Evolutionary conservation across 2,888 invertebrate species (phyloP).

Genomic region (Xiphydria camelus): DNA sequence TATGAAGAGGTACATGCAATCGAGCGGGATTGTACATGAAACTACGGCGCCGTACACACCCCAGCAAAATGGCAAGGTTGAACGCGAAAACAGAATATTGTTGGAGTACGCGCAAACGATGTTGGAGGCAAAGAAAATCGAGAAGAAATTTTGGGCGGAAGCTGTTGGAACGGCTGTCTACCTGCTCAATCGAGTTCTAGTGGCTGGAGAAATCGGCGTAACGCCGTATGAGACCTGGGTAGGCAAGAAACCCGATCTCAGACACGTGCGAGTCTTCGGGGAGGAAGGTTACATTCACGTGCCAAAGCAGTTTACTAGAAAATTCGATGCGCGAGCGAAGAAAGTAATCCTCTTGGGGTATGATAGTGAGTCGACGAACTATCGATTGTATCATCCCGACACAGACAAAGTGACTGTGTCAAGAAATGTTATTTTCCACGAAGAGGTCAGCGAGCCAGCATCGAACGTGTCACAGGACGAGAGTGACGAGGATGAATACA

Average conservation of each 20-base stretch:
- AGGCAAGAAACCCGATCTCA: slow-evolving; percentile 15
- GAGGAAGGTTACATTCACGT: slow-evolving; percentile 23
- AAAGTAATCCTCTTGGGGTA: slow-evolving; percentile 12
- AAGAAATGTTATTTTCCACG: slow-evolving; percentile 10
- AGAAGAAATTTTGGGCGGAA: slow-evolving; percentile 14
- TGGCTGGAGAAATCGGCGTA: slow-evolving; percentile 10
- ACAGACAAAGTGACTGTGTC: neutral
- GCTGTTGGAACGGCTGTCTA: slow-evolving; percentile 21
- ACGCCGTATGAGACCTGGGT: slow-evolving; percentile 25
- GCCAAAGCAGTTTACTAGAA: slow-evolving; percentile 16
- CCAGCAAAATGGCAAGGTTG: slow-evolving; percentile 3
- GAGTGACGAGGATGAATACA: slow-evolving; percentile 1
- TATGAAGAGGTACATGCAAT: slow-evolving; percentile 4
- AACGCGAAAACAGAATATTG: neutral
- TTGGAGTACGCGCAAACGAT: neutral
- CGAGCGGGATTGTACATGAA: slow-evolving; percentile 1
- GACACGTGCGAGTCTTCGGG: slow-evolving; percentile 25
- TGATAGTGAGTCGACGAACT: slow-evolving; percentile 9
- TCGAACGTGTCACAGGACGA: too few species aligned
- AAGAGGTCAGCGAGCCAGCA: neutral
- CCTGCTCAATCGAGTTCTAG: slow-evolving; percentile 13
- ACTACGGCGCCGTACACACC: slow-evolving; percentile 1
- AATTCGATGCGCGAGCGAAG: neutral
- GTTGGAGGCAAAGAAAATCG: neutral
- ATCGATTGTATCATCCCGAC: slow-evolving; percentile 5